Conservation (phyloP, 2,797 vertebrate species). For the Micropoecilia bifurca region DNA sequence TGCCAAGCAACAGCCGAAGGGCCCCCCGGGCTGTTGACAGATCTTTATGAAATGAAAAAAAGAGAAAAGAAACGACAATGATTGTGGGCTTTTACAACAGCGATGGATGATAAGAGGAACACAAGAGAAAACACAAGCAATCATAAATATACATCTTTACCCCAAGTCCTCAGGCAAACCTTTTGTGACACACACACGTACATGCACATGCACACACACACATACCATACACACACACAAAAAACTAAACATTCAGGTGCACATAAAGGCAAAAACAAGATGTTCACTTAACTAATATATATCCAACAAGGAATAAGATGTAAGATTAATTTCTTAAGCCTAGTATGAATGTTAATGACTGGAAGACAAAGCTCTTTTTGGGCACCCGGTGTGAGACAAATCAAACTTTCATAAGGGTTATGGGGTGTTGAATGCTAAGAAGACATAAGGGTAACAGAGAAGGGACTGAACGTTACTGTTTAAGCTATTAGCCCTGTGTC, state of each 20-base stretch:
- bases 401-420: slow-evolving; percentile 70
- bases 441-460: slow-evolving; percentile 58
- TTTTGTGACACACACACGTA: slow-evolving; percentile 70
- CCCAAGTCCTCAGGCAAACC: slow-evolving; percentile 78
- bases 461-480: slow-evolving; percentile 63
- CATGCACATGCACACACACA: slow-evolving; percentile 58
- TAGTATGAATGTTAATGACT: slow-evolving; percentile 50
- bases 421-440: slow-evolving; percentile 55
- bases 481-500: slow-evolving; percentile 69
- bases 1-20: slow-evolving; percentile 86
- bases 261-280: slow-evolving; percentile 37
- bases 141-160: slow-evolving; percentile 81
- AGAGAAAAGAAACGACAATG: slow-evolving; percentile 82
- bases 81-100: slow-evolving; percentile 84
- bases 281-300: slow-evolving; percentile 38
- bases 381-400: slow-evolving; percentile 32
- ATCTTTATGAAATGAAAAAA: slow-evolving; percentile 87
- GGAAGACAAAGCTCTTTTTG: slow-evolving; percentile 39
- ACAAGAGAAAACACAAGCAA: slow-evolving; percentile 79
- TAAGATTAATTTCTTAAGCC: slow-evolving; percentile 43
- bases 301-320: slow-evolving; percentile 34
- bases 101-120: slow-evolving; percentile 83
- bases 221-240: slow-evolving; percentile 25
- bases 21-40: slow-evolving; percentile 87
- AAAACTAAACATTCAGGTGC: slow-evolving; percentile 51